Conservation (phyloP, 2,797 vertebrate genomes). For the Manis pentadactyla region DNA sequence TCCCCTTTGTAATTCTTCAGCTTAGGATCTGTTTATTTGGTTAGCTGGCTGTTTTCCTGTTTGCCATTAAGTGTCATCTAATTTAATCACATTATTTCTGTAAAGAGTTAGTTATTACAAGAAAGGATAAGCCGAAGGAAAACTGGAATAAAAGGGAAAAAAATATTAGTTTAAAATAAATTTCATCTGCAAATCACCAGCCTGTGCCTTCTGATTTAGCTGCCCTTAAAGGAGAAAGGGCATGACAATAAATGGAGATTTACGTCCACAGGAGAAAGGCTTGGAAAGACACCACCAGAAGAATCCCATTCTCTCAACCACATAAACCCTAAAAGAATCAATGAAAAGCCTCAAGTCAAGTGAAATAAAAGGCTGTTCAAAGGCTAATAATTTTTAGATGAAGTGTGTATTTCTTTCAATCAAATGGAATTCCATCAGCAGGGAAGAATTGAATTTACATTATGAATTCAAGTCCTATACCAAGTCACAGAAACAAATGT, state of each 20-base stretch:
- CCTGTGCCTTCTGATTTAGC: background rate
- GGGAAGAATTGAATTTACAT: constrained; percentile 10
- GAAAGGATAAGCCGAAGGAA: constrained; percentile 57
- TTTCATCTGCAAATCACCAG: background rate
- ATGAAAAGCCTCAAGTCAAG: constrained; percentile 21
- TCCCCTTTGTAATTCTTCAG: background rate
- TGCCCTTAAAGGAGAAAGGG: background rate
- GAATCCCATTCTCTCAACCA: constrained; percentile 1
- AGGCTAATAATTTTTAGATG: constrained; percentile 61
- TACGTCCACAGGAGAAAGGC: background rate
- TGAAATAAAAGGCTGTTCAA: constrained; percentile 19
- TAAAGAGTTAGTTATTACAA: constrained; percentile 33
- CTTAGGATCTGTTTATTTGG: constrained; percentile 64
- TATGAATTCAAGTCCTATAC: constrained; percentile 15
- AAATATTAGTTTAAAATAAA: background rate
- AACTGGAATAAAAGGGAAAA: constrained; percentile 31
- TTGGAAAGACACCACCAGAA: background rate
- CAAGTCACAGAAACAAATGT: background rate
- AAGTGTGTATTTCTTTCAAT: constrained; percentile 24
- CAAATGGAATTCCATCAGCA: background rate
- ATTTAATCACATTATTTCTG: constrained; percentile 70
- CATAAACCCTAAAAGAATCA: constrained; percentile 1
- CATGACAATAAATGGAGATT: background rate
- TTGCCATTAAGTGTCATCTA: constrained; percentile 63
- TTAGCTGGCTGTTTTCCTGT: constrained; percentile 64